A percentile compares a stretch with the other conserved stretches of the same genome.
These are phyloP conservation scores for Drosophila setifemur DNA, from an alignment of 1,140 invertebrate genomes.

Conservation along the genomic window DNA sequence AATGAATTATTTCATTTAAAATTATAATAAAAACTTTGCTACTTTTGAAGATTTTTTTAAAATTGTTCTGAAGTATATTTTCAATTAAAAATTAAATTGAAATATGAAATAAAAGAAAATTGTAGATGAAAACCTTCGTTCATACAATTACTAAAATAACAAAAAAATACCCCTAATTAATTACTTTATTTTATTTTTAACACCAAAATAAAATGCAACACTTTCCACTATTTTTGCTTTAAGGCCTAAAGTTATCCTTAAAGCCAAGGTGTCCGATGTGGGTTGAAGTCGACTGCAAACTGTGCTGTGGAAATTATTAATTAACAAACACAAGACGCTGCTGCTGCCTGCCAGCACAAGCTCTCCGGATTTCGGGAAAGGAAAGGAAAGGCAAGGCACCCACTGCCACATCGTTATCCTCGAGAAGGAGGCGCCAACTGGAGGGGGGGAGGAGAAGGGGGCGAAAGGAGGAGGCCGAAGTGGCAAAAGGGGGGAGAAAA, in stretches of 20 bases:
- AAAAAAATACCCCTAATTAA: no score
- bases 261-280: conserved; percentile 12
- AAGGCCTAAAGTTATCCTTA: neutral
- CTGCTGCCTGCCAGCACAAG: neutral
- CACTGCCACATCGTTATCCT: conserved; percentile 39
- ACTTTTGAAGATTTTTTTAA: no score
- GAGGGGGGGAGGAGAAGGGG: neutral
- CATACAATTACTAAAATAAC: no score
- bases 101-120: no score
- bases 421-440: neutral
- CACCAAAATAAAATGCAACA: no score
- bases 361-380: conserved; percentile 1
- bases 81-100: no score
- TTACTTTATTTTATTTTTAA: no score
- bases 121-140: no score
- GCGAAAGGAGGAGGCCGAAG: no score
- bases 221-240: neutral
- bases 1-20: no score
- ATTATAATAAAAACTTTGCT: no score
- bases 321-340: conserved; percentile 44
- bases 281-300: conserved; percentile 20
- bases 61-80: no score
- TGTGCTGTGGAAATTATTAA: conserved; percentile 44
- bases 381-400: neutral
- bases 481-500: conserved; percentile 51